Base-by-base conservation (phyloP, 2,888 invertebrate genomes). In the Torymus tubicola region DNA sequence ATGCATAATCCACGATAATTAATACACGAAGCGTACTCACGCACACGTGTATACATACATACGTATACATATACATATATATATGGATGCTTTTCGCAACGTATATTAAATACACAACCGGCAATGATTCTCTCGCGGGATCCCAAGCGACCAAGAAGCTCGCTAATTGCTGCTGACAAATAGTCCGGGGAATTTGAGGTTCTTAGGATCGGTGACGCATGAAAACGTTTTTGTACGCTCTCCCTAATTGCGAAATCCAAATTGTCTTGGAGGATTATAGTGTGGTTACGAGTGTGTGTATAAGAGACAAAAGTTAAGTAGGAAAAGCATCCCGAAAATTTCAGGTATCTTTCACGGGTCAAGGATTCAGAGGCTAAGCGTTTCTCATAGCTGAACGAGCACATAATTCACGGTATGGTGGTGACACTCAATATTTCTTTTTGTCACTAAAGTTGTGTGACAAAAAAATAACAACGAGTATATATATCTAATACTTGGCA, bases 1-100 rank as follows among this genome's bases (percentile, higher is more conserved):
- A 77, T 70, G 55, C 63, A 64, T 64, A 77, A 70, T 63, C 63
- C 63, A 64, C 64, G 50, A 70, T 57, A 69, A 77, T 77, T 68
- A 64, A 76, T 63, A 14, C 24, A 50, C 24, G 50, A 16, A 50
- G 64, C 24, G 31, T 31, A 31, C 31, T 31, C 31, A 8, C 31
- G 31, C 31, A 4, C 31, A 31, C 31, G 8, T 8, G 31, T 31
- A 8, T 31, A 50, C 13, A n/a, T n/a, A n/a, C n/a, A n/a, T n/a
- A n/a, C n/a, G n/a, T n/a, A n/a, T n/a, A n/a, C n/a, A n/a, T n/a
- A n/a, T n/a, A n/a, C n/a, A n/a, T n/a, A n/a, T n/a, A n/a, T n/a
- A n/a, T n/a, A n/a, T n/a, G 31, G 31, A 31, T 8, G 31, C 31
- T 31, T 31, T 31, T 31, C 31, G 31, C 31, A 31, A 31, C 3